Evolutionary conservation across 2,888 invertebrate genomes (phyloP).

Genomic region (Parasteatoda lunata): DNA sequence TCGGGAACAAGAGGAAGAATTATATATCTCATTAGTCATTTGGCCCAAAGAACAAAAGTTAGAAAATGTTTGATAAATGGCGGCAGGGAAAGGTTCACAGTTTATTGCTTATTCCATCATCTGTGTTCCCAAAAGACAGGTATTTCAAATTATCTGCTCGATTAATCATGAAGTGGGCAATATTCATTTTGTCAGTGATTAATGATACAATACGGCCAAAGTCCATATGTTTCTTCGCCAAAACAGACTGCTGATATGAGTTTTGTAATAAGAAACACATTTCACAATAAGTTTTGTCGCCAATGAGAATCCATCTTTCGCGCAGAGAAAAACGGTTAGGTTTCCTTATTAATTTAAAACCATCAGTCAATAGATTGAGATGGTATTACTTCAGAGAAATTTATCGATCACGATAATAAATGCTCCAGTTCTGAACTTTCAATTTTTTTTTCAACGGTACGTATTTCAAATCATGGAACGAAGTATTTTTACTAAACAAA

Average conservation of each 20-base stretch:
- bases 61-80: constrained; percentile 54
- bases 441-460: too few relatives aligned
- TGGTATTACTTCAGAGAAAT: too few relatives aligned
- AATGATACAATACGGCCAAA: constrained; percentile 26
- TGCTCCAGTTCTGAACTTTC: too few relatives aligned
- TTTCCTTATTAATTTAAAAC: too few relatives aligned
- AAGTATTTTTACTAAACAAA: too few relatives aligned
- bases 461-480: too few relatives aligned
- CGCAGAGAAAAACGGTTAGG: too few relatives aligned
- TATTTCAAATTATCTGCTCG: constrained; percentile 65
- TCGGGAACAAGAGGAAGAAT: not conserved
- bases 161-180: constrained; percentile 58
- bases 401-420: too few relatives aligned
- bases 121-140: constrained; percentile 41
- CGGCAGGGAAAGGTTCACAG: constrained; percentile 48
- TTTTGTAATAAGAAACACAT: too few relatives aligned
- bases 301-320: too few relatives aligned
- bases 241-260: not conserved
- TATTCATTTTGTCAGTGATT: constrained; percentile 60
- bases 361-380: too few relatives aligned
- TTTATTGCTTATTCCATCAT: constrained; percentile 61
- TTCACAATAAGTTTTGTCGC: too few relatives aligned
- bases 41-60: not conserved
- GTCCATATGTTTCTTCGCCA: not conserved
- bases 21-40: constrained; percentile 4